These are phyloP conservation scores for Muricea muricata DNA, from an alignment of 92 coral and sea anemone genomes.

Conservation along the genomic window DNA sequence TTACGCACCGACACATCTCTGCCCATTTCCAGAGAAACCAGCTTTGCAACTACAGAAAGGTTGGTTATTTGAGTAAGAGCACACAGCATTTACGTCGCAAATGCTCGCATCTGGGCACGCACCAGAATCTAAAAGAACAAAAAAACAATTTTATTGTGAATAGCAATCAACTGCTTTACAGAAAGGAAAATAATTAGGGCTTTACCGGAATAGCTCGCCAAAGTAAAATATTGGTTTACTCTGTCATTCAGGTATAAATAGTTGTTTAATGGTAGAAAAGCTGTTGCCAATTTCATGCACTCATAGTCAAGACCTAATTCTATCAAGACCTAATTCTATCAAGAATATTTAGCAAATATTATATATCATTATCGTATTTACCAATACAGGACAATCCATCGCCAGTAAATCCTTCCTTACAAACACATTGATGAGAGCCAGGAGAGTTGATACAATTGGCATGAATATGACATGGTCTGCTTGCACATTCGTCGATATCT, in stretches of 20 bases:
- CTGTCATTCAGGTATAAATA: too few species aligned
- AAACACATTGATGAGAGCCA: slow-evolving; percentile 21
- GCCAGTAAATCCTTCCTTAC: not conserved
- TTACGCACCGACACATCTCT: slow-evolving; percentile 58
- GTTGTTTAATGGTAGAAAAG: too few species aligned
- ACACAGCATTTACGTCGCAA: slow-evolving; percentile 61
- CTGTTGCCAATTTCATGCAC: too few species aligned
- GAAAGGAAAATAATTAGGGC: too few species aligned
- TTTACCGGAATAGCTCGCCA: too few species aligned
- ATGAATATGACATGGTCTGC: not conserved
- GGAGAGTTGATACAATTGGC: slow-evolving; percentile 5
- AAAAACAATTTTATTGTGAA: too few species aligned
- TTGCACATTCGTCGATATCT: slow-evolving; percentile 55
- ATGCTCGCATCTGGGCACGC: slow-evolving; percentile 45
- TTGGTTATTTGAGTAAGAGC: slow-evolving; percentile 29
- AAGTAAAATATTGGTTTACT: too few species aligned
- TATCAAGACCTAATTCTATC: too few species aligned
- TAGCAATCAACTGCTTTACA: too few species aligned
- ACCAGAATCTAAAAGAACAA: slow-evolving; percentile 25
- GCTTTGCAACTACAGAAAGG: slow-evolving; percentile 58
- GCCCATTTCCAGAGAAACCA: slow-evolving; percentile 68
- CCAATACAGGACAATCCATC: not conserved
- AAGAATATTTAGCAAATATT: too few species aligned
- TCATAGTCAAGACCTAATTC: too few species aligned
- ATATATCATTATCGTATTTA: too few species aligned